These are phyloP conservation scores for Otocyon megalotis DNA, from an alignment of 2,113 vertebrate species.

Conservation along the genomic window DNA sequence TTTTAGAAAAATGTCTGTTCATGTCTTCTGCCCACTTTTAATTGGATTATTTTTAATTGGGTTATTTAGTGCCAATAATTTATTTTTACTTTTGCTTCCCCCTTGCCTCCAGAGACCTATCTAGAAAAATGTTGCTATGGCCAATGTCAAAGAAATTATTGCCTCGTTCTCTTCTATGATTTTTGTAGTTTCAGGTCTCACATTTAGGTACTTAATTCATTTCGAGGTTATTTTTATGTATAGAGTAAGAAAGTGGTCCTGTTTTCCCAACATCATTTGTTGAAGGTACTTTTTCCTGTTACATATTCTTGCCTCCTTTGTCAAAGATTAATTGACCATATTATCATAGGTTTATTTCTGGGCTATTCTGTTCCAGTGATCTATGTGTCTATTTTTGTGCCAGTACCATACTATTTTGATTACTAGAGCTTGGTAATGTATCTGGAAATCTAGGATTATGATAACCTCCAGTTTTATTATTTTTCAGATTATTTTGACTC, in stretches of 20 bases:
- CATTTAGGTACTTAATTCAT: background rate
- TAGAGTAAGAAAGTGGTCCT: no score
- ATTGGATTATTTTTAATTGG: background rate
- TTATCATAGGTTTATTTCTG: background rate
- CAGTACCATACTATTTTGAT: background rate
- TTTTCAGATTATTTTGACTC: no score
- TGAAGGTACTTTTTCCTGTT: no score
- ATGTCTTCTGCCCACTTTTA: background rate
- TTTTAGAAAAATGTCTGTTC: background rate
- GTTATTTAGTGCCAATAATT: background rate
- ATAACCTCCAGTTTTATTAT: background rate
- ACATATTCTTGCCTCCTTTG: no score
- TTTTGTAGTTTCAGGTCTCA: background rate
- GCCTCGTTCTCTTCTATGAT: background rate
- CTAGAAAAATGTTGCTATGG: background rate
- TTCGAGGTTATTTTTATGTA: no score
- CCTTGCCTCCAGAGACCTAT: background rate
- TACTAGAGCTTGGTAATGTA: background rate
- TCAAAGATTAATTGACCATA: background rate
- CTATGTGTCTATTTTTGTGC: background rate
- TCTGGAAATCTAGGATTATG: background rate
- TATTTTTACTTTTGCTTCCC: background rate
- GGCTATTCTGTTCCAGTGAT: background rate
- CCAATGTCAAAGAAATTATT: background rate
- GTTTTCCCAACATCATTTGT: no score